Conservation (phyloP, 2,888 invertebrate genomes). For the Agrotis puta region DNA sequence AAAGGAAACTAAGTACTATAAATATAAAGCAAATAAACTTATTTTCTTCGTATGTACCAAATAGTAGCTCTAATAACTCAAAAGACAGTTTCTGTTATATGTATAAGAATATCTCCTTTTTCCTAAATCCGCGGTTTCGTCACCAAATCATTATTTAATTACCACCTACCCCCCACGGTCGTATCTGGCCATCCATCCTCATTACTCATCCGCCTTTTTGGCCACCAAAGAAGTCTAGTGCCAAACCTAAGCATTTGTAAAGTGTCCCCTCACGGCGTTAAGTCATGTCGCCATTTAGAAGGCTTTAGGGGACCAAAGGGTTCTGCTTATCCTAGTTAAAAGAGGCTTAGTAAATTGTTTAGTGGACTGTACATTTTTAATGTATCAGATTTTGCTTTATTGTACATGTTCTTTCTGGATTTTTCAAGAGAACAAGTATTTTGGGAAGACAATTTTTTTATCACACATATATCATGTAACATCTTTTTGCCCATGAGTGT, state of each 20-base stretch:
- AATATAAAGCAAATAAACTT: too few species aligned
- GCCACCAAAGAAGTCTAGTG: conserved; percentile 43
- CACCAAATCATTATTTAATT: conserved; percentile 50
- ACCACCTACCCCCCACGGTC: conserved; percentile 9
- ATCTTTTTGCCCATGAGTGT: too few species aligned
- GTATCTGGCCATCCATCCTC: conserved; percentile 48
- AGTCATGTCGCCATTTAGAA: conserved; percentile 35
- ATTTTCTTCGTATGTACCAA: too few species aligned
- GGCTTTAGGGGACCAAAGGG: conserved; percentile 33
- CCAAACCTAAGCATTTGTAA: conserved; percentile 51
- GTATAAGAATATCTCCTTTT: conserved; percentile 4
- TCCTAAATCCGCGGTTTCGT: conserved; percentile 2
- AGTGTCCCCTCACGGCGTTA: conserved; percentile 29
- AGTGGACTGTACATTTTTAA: background rate
- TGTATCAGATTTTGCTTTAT: background rate
- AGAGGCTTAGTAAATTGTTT: conserved; percentile 31
- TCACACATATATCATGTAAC: too few species aligned
- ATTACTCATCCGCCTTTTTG: conserved; percentile 51
- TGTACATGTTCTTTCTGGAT: too few species aligned
- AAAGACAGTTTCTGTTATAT: too few species aligned
- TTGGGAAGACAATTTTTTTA: too few species aligned
- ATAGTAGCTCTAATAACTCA: too few species aligned
- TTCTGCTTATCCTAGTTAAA: conserved; percentile 30
- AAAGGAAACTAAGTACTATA: too few species aligned
- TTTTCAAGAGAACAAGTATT: background rate